These are phyloP conservation scores for Amphibalanus amphitrite DNA, from an alignment of 1,140 invertebrate species.

Conservation along the genomic window DNA sequence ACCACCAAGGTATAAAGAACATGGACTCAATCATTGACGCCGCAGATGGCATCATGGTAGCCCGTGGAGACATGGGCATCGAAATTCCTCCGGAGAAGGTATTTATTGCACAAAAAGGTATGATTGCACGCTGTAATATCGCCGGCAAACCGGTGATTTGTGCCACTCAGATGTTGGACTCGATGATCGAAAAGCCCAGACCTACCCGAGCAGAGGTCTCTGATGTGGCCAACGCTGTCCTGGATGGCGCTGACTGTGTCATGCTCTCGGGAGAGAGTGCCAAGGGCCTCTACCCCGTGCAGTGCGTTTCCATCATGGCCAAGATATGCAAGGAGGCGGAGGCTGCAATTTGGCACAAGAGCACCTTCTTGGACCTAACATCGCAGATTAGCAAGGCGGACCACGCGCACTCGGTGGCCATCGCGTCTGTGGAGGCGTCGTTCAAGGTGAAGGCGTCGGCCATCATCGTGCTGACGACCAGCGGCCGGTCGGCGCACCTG, in stretches of 20 bases:
- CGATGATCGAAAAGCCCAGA: constrained; percentile 92
- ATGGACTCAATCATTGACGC: constrained; percentile 84
- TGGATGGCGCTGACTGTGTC: constrained; percentile 95
- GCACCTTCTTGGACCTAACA: not conserved
- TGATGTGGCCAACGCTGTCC: constrained; percentile 92
- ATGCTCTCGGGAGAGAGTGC: constrained; percentile 99
- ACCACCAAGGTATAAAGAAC: constrained; percentile 88
- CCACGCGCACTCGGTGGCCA: constrained; percentile 78
- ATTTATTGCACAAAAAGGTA: constrained; percentile 92
- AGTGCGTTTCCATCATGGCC: constrained; percentile 86
- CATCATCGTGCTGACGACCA: constrained; percentile 88
- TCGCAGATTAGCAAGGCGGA: constrained; percentile 37
- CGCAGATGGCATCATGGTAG: constrained; percentile 96
- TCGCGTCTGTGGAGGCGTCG: constrained; percentile 90
- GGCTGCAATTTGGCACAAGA: constrained; percentile 79
- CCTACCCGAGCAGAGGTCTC: constrained; percentile 90
- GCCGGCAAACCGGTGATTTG: constrained; percentile 91
- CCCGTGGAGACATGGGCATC: constrained; percentile 88
- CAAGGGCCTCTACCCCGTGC: constrained; percentile 86
- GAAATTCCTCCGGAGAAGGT: constrained; percentile 98
- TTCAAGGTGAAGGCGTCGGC: constrained; percentile 77
- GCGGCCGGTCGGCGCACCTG: constrained; percentile 76
- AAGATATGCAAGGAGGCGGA: constrained; percentile 96
- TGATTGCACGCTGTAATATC: constrained; percentile 83
- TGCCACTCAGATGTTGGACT: constrained; percentile 96